These are phyloP conservation scores for Ctena decussata DNA, from an alignment of 2,888 invertebrate genomes.

Conservation along the genomic window DNA sequence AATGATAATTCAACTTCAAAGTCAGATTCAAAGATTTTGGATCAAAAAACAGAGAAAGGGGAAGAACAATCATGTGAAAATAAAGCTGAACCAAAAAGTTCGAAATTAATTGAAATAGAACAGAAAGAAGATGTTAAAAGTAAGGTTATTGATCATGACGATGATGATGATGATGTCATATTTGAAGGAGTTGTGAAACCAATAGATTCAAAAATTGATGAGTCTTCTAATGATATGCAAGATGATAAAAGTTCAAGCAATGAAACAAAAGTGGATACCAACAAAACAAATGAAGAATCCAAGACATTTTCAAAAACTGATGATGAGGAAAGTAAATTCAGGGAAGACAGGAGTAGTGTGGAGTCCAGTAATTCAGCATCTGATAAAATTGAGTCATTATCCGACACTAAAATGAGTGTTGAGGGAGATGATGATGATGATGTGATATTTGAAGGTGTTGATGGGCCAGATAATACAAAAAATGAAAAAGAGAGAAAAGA, in stretches of 20 bases:
- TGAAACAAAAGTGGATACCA: not conserved
- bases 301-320: not conserved
- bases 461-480: not conserved
- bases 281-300: not conserved
- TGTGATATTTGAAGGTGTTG: constrained; percentile 50
- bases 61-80: constrained; percentile 17
- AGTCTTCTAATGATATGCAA: not conserved
- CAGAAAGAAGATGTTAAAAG: not conserved
- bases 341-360: not conserved
- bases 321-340: not conserved
- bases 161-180: constrained; percentile 28
- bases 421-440: constrained; percentile 52
- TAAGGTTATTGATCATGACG: constrained; percentile 19
- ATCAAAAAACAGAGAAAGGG: not conserved
- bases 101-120: not conserved
- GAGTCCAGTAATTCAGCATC: not conserved
- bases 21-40: too few species aligned
- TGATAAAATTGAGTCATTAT: not conserved
- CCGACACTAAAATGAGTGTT: not conserved
- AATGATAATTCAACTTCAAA: too few species aligned
- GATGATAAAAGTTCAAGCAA: not conserved
- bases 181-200: not conserved
- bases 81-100: not conserved
- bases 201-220: not conserved
- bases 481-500: not conserved